Evolutionary conservation across 2,888 invertebrate species (phyloP).

Genomic region (Himalopsyche anomala): DNA sequence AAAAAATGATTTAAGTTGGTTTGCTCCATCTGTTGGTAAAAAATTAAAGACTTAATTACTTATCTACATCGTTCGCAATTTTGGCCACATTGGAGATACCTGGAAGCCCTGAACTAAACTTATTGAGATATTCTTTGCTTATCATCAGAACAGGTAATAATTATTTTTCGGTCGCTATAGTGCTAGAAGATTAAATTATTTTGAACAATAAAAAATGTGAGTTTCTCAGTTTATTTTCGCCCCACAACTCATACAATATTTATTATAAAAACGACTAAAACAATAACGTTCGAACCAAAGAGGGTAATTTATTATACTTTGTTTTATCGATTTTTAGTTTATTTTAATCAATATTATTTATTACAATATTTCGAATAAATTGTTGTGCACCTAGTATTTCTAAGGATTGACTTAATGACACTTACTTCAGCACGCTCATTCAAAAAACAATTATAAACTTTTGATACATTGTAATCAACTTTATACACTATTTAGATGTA

Average conservation of each 20-base stretch:
- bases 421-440: constrained; percentile 56
- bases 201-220: not conserved
- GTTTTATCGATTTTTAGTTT: constrained; percentile 51
- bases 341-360: constrained; percentile 54
- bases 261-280: constrained; percentile 63
- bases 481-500: not conserved
- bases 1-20: no score
- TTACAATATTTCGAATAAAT: constrained; percentile 51
- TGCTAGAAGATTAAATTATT: not conserved
- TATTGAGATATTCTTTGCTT: no score
- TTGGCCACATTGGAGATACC: no score
- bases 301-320: constrained; percentile 60
- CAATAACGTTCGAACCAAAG: constrained; percentile 64
- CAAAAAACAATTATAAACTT: not conserved
- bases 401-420: constrained; percentile 35
- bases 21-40: no score
- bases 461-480: not conserved
- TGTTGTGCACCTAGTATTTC: constrained; percentile 53
- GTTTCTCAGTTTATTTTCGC: constrained; percentile 53
- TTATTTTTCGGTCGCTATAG: not conserved
- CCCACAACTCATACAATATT: constrained; percentile 62
- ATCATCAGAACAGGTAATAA: no score
- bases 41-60: no score
- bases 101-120: no score
- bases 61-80: no score